These are phyloP conservation scores for Crypturellus tataupa DNA, from an alignment of 2,797 vertebrate species.

Conservation along the genomic window DNA sequence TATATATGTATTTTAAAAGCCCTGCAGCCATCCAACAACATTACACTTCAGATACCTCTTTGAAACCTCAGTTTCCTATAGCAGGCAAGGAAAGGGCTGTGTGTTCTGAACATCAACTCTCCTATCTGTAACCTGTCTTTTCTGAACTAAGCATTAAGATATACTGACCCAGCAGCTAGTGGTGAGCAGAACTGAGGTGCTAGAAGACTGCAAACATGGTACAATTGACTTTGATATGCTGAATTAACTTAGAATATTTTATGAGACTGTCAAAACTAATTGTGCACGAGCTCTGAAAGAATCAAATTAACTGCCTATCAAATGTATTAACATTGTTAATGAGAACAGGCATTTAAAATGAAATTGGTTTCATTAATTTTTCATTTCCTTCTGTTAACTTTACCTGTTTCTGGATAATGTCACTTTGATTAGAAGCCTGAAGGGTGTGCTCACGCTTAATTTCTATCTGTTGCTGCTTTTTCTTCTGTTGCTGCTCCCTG, in stretches of 20 bases:
- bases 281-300: neutral
- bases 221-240: slow-evolving; percentile 12
- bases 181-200: slow-evolving; percentile 2
- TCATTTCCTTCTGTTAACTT: slow-evolving; percentile 68
- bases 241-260: neutral
- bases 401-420: slow-evolving; percentile 98
- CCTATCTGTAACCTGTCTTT: slow-evolving; percentile 28
- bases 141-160: slow-evolving; percentile 47
- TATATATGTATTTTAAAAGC: slow-evolving; percentile 1
- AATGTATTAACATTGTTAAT: slow-evolving; percentile 26
- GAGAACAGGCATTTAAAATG: slow-evolving; percentile 55
- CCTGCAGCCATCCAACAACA: slow-evolving; percentile 31
- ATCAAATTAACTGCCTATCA: slow-evolving; percentile 52
- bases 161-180: slow-evolving; percentile 39
- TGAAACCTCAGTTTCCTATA: slow-evolving; percentile 39
- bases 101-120: slow-evolving; percentile 28
- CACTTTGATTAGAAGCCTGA: slow-evolving; percentile 91
- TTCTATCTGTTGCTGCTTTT: slow-evolving; percentile 92
- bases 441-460: slow-evolving; percentile 91
- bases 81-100: slow-evolving; percentile 9
- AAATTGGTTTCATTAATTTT: slow-evolving; percentile 52
- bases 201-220: slow-evolving; percentile 22
- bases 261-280: slow-evolving; percentile 47
- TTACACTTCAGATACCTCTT: slow-evolving; percentile 57
- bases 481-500: slow-evolving; percentile 94